Conservation (phyloP, 1,140 invertebrate genomes). For the Olivierus martensii region DNA sequence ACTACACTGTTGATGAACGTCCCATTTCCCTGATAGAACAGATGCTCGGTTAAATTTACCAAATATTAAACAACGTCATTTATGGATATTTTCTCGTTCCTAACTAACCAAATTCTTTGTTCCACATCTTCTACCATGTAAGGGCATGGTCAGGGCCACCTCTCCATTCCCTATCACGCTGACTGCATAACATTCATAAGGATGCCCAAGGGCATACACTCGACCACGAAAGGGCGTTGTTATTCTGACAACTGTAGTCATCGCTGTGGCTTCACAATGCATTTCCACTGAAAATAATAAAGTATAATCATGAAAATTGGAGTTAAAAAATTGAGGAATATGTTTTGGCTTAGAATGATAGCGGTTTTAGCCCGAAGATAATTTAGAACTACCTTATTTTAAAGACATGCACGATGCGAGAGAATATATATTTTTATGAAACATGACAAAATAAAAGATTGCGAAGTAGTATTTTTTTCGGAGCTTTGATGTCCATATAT, state of each 20-base stretch:
- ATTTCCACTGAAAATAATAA: slow-evolving; percentile 12
- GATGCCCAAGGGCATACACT: slow-evolving; percentile 39
- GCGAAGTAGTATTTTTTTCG: too few relatives aligned
- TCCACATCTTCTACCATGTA: slow-evolving; percentile 13
- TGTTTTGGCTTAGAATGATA: too few relatives aligned
- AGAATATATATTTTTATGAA: too few relatives aligned
- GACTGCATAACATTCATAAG: slow-evolving; percentile 33
- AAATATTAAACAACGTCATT: background rate
- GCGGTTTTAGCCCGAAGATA: too few relatives aligned
- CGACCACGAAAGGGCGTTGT: slow-evolving; percentile 35
- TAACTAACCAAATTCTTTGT: slow-evolving; percentile 17
- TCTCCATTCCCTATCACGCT: slow-evolving; percentile 9
- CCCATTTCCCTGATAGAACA: slow-evolving; percentile 14
- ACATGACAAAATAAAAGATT: too few relatives aligned
- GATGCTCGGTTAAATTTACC: background rate
- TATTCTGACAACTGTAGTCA: slow-evolving; percentile 37
- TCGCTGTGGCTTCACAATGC: slow-evolving; percentile 21
- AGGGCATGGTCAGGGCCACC: slow-evolving; percentile 14
- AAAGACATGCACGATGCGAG: too few relatives aligned
- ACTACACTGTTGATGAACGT: slow-evolving; percentile 15
- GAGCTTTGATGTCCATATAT: too few relatives aligned
- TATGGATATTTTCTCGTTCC: background rate
- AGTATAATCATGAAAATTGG: background rate
- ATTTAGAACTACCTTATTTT: too few relatives aligned
- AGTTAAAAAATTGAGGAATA: background rate